phyloP scores from a whole-genome alignment of 2,113 vertebrate species.

The Engraulis encrasicolus region DNA sequence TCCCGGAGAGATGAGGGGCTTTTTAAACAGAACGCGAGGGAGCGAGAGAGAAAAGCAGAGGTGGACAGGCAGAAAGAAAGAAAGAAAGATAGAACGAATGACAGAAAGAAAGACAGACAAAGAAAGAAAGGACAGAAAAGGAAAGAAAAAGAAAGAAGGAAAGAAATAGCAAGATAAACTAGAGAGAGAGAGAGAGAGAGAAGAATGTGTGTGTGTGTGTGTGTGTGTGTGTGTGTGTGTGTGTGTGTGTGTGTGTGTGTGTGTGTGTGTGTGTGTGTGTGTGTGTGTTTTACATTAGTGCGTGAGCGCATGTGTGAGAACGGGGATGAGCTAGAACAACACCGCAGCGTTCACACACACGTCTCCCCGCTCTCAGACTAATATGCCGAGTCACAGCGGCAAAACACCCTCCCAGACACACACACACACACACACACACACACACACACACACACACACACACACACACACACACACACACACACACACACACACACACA shows the following conservation, averaged over 20 bases:
- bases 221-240: background rate
- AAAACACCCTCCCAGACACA: background rate
- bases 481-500: too few species aligned
- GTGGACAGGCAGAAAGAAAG: too few species aligned
- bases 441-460: background rate
- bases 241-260: background rate
- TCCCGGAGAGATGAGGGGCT: slow-evolving; percentile 42
- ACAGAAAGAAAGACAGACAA: background rate
- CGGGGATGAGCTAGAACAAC: background rate
- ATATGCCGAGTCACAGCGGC: background rate
- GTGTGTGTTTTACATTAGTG: background rate
- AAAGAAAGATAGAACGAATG: background rate
- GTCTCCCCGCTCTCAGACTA: background rate
- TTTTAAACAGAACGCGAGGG: slow-evolving; percentile 39
- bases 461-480: too few species aligned
- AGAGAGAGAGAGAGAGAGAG: slow-evolving; percentile 40
- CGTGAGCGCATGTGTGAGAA: background rate
- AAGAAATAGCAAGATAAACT: background rate
- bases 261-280: background rate
- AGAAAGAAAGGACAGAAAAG: too few species aligned
- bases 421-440: background rate
- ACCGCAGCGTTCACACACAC: slow-evolving; percentile 3
- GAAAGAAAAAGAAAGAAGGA: background rate
- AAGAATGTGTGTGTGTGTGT: slow-evolving; percentile 11
- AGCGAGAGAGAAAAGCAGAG: slow-evolving; percentile 13